Conservation (phyloP, 2,888 invertebrate genomes). For the Glyphotaelius pellucidus region DNA sequence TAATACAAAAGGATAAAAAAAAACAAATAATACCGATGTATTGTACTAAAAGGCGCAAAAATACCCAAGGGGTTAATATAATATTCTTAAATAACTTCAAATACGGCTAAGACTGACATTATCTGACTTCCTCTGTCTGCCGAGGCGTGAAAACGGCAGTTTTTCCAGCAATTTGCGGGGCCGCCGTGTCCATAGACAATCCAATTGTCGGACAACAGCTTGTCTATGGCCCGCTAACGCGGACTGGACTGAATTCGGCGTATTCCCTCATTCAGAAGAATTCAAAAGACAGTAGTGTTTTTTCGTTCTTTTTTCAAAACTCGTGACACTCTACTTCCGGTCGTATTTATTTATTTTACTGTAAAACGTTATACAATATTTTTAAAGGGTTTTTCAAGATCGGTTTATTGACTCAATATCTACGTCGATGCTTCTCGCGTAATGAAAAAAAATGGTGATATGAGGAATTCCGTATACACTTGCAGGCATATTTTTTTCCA, state of each 20-base stretch:
- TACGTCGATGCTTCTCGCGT: background rate
- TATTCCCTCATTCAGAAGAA: conserved; percentile 47
- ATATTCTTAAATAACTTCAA: background rate
- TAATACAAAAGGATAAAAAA: no score
- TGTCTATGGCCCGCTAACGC: background rate
- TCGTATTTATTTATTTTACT: background rate
- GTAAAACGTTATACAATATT: background rate
- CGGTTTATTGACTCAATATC: no score
- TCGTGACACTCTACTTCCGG: conserved; percentile 40
- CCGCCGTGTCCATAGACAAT: conserved; percentile 45
- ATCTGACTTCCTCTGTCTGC: conserved; percentile 22
- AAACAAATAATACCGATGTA: no score
- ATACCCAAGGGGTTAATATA: background rate
- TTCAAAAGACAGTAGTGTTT: background rate
- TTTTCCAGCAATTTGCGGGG: conserved; percentile 58
- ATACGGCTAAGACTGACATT: conserved; percentile 14
- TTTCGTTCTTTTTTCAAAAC: conserved; percentile 18
- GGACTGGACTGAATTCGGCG: conserved; percentile 43
- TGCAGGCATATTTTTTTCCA: no score
- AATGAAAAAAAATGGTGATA: no score
- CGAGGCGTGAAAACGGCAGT: conserved; percentile 47
- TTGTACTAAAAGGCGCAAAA: background rate
- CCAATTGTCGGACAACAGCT: background rate
- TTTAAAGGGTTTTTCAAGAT: background rate
- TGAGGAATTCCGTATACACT: no score